Evolutionary conservation across 2,888 invertebrate genomes (phyloP).

Genomic region (Clostera curtula): DNA sequence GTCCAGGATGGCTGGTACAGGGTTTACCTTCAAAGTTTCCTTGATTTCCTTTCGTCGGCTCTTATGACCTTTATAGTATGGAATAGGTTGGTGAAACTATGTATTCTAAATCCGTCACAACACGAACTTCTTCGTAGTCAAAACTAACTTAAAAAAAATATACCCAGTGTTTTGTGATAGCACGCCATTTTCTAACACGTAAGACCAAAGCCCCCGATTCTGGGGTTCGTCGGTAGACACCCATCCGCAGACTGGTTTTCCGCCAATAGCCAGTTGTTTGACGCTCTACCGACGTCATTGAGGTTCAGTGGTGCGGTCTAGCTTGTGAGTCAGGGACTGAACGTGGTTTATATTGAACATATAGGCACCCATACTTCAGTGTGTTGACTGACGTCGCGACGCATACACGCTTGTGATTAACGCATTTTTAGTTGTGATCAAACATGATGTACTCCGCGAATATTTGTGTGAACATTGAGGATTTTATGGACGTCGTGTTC

Average conservation of each 20-base stretch:
- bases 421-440: constrained; percentile 9
- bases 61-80: no score
- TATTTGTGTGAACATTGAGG: constrained; percentile 52
- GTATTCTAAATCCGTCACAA: no score
- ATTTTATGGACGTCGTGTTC: constrained; percentile 63
- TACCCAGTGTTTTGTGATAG: no score
- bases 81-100: no score
- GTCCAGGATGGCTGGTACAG: no score
- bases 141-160: no score
- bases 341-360: constrained; percentile 45
- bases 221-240: constrained; percentile 3
- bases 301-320: constrained; percentile 26
- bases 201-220: background rate
- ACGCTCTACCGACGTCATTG: constrained; percentile 44
- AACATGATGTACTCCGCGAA: constrained; percentile 51
- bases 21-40: no score
- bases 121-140: no score
- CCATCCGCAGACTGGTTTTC: constrained; percentile 28
- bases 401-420: constrained; percentile 8
- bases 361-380: constrained; percentile 31
- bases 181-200: background rate
- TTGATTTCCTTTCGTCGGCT: no score
- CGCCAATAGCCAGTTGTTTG: constrained; percentile 27
- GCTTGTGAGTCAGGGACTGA: constrained; percentile 39
- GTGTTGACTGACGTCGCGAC: constrained; percentile 17